A percentile compares a stretch with the other conserved stretches of the same genome.
phyloP scores from a whole-genome alignment of 2,888 invertebrate species.

The Nomada hirtipes region DNA sequence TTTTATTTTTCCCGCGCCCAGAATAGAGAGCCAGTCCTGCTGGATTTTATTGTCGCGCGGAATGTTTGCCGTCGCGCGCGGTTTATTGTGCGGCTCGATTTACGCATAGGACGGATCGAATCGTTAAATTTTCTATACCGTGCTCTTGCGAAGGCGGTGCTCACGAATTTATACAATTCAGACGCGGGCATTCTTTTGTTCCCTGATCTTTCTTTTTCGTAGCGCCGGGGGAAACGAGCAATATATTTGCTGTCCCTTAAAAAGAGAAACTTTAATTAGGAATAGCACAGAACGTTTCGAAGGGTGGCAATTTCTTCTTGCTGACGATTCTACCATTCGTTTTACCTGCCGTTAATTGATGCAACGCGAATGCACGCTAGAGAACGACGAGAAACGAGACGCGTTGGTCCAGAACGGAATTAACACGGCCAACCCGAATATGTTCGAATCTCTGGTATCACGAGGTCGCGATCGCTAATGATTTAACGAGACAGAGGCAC shows the following conservation, averaged over 20 bases:
- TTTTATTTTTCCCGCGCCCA: constrained; percentile 33
- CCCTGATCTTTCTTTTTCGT: too few species aligned
- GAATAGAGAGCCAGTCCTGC: constrained; percentile 3
- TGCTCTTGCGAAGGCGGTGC: background rate
- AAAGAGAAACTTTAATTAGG: too few species aligned
- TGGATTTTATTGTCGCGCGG: constrained; percentile 19
- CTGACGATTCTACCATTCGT: background rate
- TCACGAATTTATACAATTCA: background rate
- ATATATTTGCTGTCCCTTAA: too few species aligned
- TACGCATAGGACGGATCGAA: background rate
- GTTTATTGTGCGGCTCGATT: constrained; percentile 10
- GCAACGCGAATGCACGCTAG: background rate
- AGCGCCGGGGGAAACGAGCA: too few species aligned
- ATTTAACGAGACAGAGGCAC: constrained; percentile 81
- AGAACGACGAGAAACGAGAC: constrained; percentile 18
- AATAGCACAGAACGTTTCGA: too few species aligned
- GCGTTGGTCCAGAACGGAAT: constrained; percentile 52
- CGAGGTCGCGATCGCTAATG: constrained; percentile 77
- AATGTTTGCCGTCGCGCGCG: background rate
- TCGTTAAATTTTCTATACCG: background rate
- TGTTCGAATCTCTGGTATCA: constrained; percentile 63
- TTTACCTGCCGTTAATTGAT: constrained; percentile 16
- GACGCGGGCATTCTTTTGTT: too few species aligned
- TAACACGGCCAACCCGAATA: constrained; percentile 38
- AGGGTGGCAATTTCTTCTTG: too few species aligned